These are phyloP conservation scores for Beroe ovata DNA, from an alignment of 37 sponge, comb jelly and placozoan genomes.

Conservation along the genomic window DNA sequence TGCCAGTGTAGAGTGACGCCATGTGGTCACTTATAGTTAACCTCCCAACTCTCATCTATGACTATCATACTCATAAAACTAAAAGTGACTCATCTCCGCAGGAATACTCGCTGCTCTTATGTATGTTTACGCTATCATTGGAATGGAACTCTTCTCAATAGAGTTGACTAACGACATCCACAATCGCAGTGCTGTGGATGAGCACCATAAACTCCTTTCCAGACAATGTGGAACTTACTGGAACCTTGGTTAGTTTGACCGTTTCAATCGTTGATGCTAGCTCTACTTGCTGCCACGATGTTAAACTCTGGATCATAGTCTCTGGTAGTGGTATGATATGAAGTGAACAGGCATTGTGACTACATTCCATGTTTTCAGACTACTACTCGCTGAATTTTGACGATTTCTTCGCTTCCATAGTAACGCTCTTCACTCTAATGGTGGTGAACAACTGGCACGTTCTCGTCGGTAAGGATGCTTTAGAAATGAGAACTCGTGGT, in stretches of 20 bases:
- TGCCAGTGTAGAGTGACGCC: no score
- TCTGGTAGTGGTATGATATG: no score
- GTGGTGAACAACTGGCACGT: conserved; percentile 57
- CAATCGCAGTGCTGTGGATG: neutral
- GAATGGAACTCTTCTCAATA: conserved; percentile 44
- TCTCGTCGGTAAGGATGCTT: neutral
- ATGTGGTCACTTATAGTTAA: no score
- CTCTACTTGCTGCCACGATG: no score
- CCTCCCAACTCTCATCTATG: no score
- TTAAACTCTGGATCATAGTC: no score
- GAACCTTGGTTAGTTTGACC: conserved; percentile 40
- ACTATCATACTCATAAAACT: neutral
- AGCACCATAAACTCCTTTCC: neutral
- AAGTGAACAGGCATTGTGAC: no score
- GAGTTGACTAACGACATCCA: conserved; percentile 13
- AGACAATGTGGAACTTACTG: conserved; percentile 52
- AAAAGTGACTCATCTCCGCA: neutral
- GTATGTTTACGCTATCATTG: conserved; percentile 46
- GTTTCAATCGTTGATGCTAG: neutral
- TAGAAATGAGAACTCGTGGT: no score
- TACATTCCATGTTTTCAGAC: no score
- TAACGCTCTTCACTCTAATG: conserved; percentile 36
- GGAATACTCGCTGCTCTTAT: conserved; percentile 43
- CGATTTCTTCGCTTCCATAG: conserved; percentile 18
- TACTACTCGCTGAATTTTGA: conserved; percentile 59